These are phyloP conservation scores for Eristalis intricaria DNA, from an alignment of 2,888 invertebrate genomes.

Conservation along the genomic window DNA sequence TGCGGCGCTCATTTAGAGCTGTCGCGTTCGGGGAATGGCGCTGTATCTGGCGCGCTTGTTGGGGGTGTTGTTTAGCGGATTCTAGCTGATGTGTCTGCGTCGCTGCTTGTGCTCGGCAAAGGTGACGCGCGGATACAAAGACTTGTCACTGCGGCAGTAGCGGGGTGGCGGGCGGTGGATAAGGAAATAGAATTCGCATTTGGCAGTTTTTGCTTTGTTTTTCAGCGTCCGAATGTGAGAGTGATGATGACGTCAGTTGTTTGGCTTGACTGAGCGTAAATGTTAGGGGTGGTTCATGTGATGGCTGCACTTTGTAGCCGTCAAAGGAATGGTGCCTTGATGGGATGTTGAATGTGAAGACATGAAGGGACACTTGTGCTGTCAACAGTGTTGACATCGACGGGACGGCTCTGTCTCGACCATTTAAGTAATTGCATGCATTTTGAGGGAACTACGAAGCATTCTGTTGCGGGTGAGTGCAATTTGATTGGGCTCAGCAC, in stretches of 20 bases:
- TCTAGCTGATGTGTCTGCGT: not conserved
- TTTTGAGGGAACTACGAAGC: no score
- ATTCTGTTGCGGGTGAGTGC: no score
- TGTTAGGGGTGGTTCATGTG: slow-evolving; percentile 4
- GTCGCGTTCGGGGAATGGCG: slow-evolving; percentile 44
- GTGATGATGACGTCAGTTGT: slow-evolving; percentile 51
- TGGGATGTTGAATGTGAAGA: no score
- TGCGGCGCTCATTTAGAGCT: slow-evolving; percentile 29
- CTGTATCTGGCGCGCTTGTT: slow-evolving; percentile 28
- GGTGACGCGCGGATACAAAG: not conserved
- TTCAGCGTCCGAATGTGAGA: not conserved
- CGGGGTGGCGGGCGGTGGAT: slow-evolving; percentile 3
- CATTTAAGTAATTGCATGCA: no score
- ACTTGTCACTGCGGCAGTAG: not conserved
- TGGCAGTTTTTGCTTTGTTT: not conserved
- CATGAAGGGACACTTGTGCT: no score
- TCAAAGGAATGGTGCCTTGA: no score
- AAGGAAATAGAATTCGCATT: slow-evolving; percentile 29
- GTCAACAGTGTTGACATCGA: no score
- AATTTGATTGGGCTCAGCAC: no score
- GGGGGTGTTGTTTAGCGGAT: not conserved
- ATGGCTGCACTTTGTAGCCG: slow-evolving; percentile 10
- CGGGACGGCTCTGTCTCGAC: no score
- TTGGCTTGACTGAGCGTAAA: not conserved
- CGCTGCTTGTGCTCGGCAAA: not conserved